Base-by-base conservation (phyloP, 1,140 invertebrate genomes). In the Ridgeia piscesae region DNA sequence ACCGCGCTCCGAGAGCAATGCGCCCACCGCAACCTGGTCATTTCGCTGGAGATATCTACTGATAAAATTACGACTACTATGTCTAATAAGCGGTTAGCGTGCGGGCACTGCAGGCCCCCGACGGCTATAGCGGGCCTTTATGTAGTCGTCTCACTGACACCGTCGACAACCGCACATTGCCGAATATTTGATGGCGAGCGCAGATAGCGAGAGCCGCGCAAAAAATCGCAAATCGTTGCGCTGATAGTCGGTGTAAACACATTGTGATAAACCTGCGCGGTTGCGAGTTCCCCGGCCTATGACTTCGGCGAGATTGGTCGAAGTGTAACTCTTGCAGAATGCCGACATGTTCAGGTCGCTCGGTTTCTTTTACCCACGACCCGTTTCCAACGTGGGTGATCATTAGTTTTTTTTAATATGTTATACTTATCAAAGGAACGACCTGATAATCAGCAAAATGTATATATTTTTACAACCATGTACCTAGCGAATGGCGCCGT, bases 51-150 rank as follows among this genome's bases (percentile, higher is more conserved):
- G 6, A 77, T 77, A 77, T 77, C 58, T 77, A 31, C 58, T 77
- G 58, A 77, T 77, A 77, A 77, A 77, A 77, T 77, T 77, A 77
- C 58, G 17, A 77, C 11, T 77, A 77, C 58, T 4, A 77, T 77
- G 58, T 77, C 58, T 77, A 77, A 77, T 77, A 77, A 77, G 58
- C 58, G 58, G 58, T 77, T 77, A 77, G 58, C 58, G 58, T 77
- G 58, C 58, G 58, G 58, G 58, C 27, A 4, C 27, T 77, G 58
- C 11, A 27, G 58, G 27, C 2, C 8, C 0, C 58, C 58, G 11
- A 2, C 58, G 58, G 58, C 58, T 77, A 77, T 0, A 77, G 0
- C 58, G 27, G 58, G 58, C 58, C 58, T 77, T 77, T 77, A 31
- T 77, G 58, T 31, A 77, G 58, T 77, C 58, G 14, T 17, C 2